phyloP scores from a whole-genome alignment of 2,797 vertebrate genomes.

The Falco columbarius region DNA sequence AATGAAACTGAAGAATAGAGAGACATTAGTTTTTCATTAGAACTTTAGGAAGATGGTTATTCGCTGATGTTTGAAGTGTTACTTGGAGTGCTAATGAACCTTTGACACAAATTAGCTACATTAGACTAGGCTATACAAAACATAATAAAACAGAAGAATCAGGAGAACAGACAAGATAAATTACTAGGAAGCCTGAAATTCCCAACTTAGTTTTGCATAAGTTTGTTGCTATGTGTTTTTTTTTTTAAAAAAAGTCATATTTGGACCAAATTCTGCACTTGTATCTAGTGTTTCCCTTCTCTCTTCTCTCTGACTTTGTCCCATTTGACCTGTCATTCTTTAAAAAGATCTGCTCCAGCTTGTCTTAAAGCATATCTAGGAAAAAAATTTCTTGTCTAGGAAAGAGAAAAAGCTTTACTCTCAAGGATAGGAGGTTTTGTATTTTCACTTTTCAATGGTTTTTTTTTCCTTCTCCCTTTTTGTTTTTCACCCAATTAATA shows the following conservation, averaged over 20 bases:
- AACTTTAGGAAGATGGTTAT: background rate
- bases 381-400: background rate
- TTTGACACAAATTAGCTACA: background rate
- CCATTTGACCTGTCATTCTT: background rate
- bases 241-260: background rate
- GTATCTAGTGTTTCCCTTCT: background rate
- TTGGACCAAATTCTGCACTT: background rate
- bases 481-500: background rate
- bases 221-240: background rate
- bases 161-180: background rate
- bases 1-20: background rate
- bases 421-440: fast-evolving
- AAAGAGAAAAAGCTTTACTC: background rate
- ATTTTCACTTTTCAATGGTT: fast-evolving
- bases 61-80: background rate
- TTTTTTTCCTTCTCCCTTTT: background rate
- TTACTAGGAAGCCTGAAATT: background rate
- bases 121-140: background rate
- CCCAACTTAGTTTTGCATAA: background rate
- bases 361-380: background rate
- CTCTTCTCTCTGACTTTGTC: background rate
- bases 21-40: background rate
- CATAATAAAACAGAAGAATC: background rate
- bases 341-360: background rate
- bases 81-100: background rate